phyloP scores from a whole-genome alignment of 2,113 vertebrate genomes.

The Gyps fulvus region DNA sequence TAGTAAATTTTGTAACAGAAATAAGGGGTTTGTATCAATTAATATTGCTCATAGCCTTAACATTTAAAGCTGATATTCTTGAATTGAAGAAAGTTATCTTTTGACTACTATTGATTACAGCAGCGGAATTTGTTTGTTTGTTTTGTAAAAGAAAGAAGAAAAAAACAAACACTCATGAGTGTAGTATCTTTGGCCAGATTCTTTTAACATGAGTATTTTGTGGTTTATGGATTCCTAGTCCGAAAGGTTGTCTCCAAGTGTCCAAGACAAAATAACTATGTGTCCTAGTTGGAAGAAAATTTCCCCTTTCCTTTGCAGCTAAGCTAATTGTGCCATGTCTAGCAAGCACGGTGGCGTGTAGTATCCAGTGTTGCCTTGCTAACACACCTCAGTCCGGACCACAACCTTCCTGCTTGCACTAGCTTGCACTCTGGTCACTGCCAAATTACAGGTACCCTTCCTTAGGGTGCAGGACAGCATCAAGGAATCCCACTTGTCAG shows the following conservation, averaged over 20 bases:
- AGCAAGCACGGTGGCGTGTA: background rate
- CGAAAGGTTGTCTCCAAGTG: conserved; percentile 14
- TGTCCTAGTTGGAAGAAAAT: conserved; percentile 54
- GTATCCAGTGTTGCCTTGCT: background rate
- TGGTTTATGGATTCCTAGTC: conserved; percentile 37
- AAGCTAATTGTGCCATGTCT: background rate
- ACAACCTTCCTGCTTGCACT: background rate
- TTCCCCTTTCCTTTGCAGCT: conserved; percentile 10
- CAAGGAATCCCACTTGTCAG: background rate
- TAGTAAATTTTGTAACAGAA: background rate
- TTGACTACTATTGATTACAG: background rate
- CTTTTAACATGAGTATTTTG: conserved; percentile 48
- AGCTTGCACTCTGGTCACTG: background rate
- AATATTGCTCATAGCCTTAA: background rate
- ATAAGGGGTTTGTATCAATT: background rate
- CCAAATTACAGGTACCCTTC: background rate
- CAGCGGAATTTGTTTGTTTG: background rate
- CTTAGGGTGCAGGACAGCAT: background rate
- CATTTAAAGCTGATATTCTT: background rate
- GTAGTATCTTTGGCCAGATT: conserved; percentile 23
- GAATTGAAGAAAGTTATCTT: background rate
- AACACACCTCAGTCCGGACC: background rate
- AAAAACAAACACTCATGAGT: background rate
- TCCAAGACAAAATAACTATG: conserved; percentile 49
- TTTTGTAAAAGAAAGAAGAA: background rate